Evolutionary conservation across 92 coral and sea anemone species (phyloP), one percentile per base, ranked within the genome.

Genomic region (Anthopleura xanthogrammica): DNA sequence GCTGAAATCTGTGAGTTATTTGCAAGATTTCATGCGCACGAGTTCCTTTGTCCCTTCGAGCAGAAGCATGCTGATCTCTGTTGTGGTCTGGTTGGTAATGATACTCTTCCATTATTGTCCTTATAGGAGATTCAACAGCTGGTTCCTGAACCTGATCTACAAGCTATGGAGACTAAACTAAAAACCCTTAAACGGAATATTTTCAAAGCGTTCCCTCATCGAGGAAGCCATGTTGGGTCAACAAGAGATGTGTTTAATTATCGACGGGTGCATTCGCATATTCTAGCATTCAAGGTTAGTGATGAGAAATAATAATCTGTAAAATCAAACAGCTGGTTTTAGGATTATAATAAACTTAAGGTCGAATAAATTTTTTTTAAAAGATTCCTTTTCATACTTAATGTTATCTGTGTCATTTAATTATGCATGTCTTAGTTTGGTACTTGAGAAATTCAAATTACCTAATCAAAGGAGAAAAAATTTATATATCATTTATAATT

Each of bases 131-230:
- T 93, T 12, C 82, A 73, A 36, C 60, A 92, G 52, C 88, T 93
- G 46, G 79, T 93, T 66, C 97, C 97, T 12, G 94, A 91, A 19
- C 97, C 97, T 22, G 92, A 93, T 80, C 83, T 93, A 14, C 74
- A 70, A 60, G 94, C 89, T 43, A 68, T 93, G 87, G 94, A 91
- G 60, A 79, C 76, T 19, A 93, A 83, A 79, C 88, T 93, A 29
- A 82, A 79, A 8, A 80, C 76, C 66, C 80, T 93, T 14, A 83
- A 89, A 64, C 79, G 94, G 66, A 93, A 91, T 74, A 91, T 93
- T 65, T 93, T 75, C 83, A 93, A 93, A 62, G 86, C 97, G 19
- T 93, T 93, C 48, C 97, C 97, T 0, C 22, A 90, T 80, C 75
- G 88, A 52, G 78, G 92, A 3, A 84, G 92, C 41, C 88, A 85